Evolutionary conservation across 92 coral and sea anemone species (phyloP), one percentile per base, ranked within the genome.

Genomic region (Desmophyllum pertusum): DNA sequence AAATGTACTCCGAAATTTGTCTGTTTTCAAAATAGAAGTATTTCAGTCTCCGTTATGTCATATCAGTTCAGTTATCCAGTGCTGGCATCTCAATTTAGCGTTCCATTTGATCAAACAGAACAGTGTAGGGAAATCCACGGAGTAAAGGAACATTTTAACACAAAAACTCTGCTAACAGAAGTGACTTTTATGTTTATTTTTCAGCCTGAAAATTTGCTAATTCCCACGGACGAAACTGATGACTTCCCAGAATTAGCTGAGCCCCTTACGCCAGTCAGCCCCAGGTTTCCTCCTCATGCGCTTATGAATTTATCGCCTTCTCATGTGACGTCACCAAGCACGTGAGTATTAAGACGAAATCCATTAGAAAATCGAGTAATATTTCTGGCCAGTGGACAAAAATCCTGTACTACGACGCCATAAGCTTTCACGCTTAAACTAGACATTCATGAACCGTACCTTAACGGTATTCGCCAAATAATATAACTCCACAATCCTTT

Each of bases 251-350:
- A 76, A 36, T 50, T 76, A 25, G 53, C 35, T 19, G 94, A 91
- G 48, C 94, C 94, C 2, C 84, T 91, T 6, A 91, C 94, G 6
- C 94, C 94, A 9, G 77, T 81, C 45, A 87, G 90, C 53, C 91
- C 93, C 51, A 83, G 87, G 75, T 88, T 91, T 43, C 86, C 91
- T 13, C 89, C 73, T 42, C 76, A 86, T 51, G 43, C 88, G 35
- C 25, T 78, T 31, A 57, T 91, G 83, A 81, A 80, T 91, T 50
- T 84, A 61, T 83, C 94, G 2, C 91, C 91, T 13, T 76, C 91
- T 0, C 94, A 91, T 17, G 87, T 91, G 45, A 74, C 84, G 79
- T 72, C 89, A 73, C 94, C 94, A 37, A 88, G 85, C 85, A 91
- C 89, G 94, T 91, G 73, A 75, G 77, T 8, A 83, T 29, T 15